Base-by-base conservation (phyloP, 2,797 vertebrate species). In the Hoplostethus mediterraneus region DNA sequence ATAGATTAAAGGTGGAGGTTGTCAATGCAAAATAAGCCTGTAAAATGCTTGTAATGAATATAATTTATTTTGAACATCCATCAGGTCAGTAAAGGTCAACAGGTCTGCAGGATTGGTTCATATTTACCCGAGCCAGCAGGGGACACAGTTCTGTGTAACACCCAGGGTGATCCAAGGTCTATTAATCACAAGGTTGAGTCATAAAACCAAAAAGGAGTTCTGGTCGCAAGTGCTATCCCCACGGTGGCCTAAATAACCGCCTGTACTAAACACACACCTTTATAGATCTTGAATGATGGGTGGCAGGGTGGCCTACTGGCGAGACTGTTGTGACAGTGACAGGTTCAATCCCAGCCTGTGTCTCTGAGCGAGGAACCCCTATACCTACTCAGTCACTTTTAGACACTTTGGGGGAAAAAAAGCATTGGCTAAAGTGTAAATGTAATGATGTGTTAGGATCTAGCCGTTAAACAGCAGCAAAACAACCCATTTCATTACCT, bases 401-500 rank as follows among this genome's bases (percentile, higher is more conserved):
- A 76, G 21, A 53, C 36, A 53, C 60, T 25, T 55, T 65, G 12
- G n/a, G n/a, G n/a, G 42, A 11, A 54, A 59, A 47, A 69, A 60
- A 69, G 60, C 47, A 16, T 16, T 3, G n/a, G 49, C 49, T 5
- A 1, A 53, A 73, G 47, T 17, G 38, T 33, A 40, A 71, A 61
- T 60, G 14, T 40, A 28, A 59, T 63, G 31, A n/a, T 5, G 47
- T 67, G 67, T 77, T 83, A 38, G 16, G 31, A 9, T 81, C 45
- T 65, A 51, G 60, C 21, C 11, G 62, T 78, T 74, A 51, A 59
- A 30, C 59, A 6, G 69, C 80, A 61, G 81, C 77, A 78, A 77
- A 86, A 79, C 65, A 80, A 62, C 42, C 55, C 2, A 76, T 83
- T 48, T 85, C 63, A 83, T 89, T 76, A 87, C 68, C 68, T 83